These are phyloP conservation scores for Oreortyx pictus DNA, from an alignment of 2,797 vertebrate genomes.

Conservation along the genomic window DNA sequence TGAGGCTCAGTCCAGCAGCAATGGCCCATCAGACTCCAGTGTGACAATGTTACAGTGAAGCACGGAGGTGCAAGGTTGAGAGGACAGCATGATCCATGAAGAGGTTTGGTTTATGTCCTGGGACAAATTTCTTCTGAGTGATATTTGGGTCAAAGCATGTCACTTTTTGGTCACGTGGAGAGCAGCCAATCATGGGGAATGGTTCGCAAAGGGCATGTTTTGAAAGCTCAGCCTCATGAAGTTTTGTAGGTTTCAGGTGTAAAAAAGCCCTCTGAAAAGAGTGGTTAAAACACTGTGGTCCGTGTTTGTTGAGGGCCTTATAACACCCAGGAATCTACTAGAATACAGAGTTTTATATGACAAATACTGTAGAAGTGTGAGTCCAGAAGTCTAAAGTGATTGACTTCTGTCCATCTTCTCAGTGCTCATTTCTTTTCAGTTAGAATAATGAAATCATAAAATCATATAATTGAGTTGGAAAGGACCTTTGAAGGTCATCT, in stretches of 20 bases:
- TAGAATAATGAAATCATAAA: background rate
- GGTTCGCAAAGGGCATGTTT: background rate
- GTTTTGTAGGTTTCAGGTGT: background rate
- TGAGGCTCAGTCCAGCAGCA: background rate
- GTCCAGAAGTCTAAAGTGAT: background rate
- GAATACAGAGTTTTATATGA: background rate
- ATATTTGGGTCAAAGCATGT: background rate
- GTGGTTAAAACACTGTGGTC: background rate
- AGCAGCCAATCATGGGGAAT: background rate
- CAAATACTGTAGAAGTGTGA: background rate
- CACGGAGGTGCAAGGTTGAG: background rate
- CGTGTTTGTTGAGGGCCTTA: accelerated
- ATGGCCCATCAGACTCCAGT: background rate
- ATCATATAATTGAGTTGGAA: too few species aligned
- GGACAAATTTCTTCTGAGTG: background rate
- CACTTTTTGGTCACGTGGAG: background rate
- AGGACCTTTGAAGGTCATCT: too few species aligned
- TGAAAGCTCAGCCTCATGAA: background rate
- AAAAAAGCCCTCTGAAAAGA: background rate
- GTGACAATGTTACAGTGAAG: accelerated
- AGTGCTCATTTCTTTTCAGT: background rate
- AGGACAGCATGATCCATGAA: background rate
- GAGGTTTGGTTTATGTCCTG: background rate
- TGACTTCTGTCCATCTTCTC: background rate
- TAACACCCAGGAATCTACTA: background rate